Conservation (phyloP, 1,140 invertebrate species). For the Penaeus vannamei region DNA sequence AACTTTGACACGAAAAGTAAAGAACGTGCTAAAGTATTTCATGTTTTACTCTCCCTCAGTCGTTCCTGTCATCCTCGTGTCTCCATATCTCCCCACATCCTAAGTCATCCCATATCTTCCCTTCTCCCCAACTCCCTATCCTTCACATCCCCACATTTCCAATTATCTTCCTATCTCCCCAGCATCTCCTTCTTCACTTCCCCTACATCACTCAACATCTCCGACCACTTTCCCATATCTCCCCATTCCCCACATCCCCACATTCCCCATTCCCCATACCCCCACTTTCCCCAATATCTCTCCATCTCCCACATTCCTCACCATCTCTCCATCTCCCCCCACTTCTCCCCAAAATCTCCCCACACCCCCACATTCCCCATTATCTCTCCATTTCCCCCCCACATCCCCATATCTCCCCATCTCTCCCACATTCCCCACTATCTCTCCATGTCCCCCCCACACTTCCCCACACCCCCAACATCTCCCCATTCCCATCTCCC, state of each 20-base stretch:
- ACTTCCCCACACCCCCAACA: background rate
- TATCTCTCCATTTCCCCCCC: constrained; percentile 4
- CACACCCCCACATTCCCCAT: background rate
- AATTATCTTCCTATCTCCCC: too few relatives aligned
- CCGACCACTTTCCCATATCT: too few relatives aligned
- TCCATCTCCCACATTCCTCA: background rate
- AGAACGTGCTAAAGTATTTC: background rate
- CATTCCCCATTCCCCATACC: too few relatives aligned
- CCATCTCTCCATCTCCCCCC: too few relatives aligned
- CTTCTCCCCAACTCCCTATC: too few relatives aligned
- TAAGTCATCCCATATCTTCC: too few relatives aligned
- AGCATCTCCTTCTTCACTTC: too few relatives aligned
- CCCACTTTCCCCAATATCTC: background rate
- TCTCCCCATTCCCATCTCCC: background rate
- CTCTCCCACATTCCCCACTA: background rate
- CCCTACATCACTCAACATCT: too few relatives aligned
- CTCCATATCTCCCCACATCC: background rate
- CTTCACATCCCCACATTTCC: too few relatives aligned
- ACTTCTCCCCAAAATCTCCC: background rate
- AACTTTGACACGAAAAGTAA: too few relatives aligned
- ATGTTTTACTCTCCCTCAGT: background rate
- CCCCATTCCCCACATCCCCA: too few relatives aligned
- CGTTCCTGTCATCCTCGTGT: background rate
- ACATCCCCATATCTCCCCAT: background rate
- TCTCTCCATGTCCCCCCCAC: background rate